These are phyloP conservation scores for Eulimnadia texana DNA, from an alignment of 1,140 invertebrate species.

Conservation along the genomic window DNA sequence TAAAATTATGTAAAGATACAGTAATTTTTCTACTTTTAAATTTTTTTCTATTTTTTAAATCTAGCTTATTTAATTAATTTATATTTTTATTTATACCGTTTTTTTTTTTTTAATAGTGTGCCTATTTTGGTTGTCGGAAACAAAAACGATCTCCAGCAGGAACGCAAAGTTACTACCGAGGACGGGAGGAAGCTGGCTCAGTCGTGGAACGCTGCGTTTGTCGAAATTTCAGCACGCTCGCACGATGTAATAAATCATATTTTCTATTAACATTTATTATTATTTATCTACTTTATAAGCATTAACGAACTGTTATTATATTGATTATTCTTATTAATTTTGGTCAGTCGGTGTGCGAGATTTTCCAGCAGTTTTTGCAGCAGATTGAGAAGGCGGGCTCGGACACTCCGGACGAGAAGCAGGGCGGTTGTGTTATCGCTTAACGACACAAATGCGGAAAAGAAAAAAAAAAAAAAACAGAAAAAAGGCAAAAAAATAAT, in stretches of 20 bases:
- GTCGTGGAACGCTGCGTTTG: constrained; percentile 85
- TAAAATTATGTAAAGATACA: not conserved
- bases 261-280: constrained; percentile 9
- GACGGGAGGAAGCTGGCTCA: constrained; percentile 83
- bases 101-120: constrained; percentile 45
- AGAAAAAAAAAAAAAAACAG: no score
- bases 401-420: constrained; percentile 61
- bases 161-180: constrained; percentile 74
- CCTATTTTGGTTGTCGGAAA: constrained; percentile 93
- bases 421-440: constrained; percentile 52
- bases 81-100: not conserved
- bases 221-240: constrained; percentile 93
- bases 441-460: constrained; percentile 25
- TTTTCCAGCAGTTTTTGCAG: constrained; percentile 70
- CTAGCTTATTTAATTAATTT: constrained; percentile 2
- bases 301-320: not conserved
- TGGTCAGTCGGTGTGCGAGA: constrained; percentile 67
- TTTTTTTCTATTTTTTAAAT: no score
- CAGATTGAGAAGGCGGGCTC: constrained; percentile 78
- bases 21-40: no score
- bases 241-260: constrained; percentile 52
- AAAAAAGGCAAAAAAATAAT: no score
- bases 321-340: constrained; percentile 15
- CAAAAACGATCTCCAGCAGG: constrained; percentile 88
- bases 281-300: not conserved